phyloP scores from a whole-genome alignment of 2,888 invertebrate genomes.

The Hemistola chrysoprasaria region DNA sequence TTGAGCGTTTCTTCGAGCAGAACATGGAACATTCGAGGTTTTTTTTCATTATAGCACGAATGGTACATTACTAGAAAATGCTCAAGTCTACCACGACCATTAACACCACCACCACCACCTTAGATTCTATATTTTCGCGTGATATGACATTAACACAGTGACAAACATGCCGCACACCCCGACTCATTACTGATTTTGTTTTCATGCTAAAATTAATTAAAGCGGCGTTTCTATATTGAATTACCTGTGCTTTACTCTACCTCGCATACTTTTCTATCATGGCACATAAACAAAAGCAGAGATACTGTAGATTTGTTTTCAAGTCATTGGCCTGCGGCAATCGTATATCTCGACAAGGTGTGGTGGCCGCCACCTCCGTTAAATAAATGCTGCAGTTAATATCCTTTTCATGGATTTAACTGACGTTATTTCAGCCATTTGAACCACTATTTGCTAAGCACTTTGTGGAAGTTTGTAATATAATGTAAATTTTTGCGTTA shows the following conservation, averaged over 20 bases:
- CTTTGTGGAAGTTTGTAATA: conserved; percentile 22
- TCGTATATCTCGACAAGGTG: conserved; percentile 45
- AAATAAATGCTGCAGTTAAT: conserved; percentile 52
- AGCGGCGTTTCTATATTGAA: too few relatives aligned
- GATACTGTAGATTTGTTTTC: conserved; percentile 36
- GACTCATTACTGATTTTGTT: too few relatives aligned
- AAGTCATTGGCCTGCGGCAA: conserved; percentile 43
- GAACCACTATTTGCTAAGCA: conserved; percentile 29
- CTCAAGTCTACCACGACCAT: too few relatives aligned
- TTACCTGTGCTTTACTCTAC: too few relatives aligned
- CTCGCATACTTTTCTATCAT: background rate
- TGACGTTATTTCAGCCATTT: conserved; percentile 42
- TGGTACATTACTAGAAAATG: too few relatives aligned
- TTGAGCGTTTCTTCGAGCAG: too few relatives aligned
- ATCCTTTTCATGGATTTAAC: conserved; percentile 43
- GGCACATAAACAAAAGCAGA: conserved; percentile 15
- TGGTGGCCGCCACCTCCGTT: conserved; percentile 36
- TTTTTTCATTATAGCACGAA: too few relatives aligned
- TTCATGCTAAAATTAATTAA: background rate
- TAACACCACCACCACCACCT: too few relatives aligned
- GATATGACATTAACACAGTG: too few relatives aligned
- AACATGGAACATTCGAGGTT: too few relatives aligned
- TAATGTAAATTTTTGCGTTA: conserved; percentile 5
- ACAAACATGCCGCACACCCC: too few relatives aligned
- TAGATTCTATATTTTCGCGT: too few relatives aligned